phyloP scores from a whole-genome alignment of 2,113 vertebrate species.

The Corydoras sp. region DNA sequence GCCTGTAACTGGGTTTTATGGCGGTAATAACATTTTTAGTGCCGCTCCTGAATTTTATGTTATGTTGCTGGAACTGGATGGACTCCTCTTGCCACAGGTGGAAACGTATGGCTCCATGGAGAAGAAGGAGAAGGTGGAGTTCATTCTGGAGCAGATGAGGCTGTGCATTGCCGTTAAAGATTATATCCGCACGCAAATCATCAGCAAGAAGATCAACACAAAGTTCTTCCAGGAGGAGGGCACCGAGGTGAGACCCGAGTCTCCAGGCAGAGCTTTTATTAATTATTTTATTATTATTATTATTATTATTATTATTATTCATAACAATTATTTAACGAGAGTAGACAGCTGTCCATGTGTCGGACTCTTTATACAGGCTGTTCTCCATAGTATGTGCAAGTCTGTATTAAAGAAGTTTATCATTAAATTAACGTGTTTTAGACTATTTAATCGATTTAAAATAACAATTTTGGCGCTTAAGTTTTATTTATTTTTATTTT shows the following conservation, averaged over 20 bases:
- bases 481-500: no score
- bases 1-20: no score
- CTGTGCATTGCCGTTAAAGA: conserved; percentile 96
- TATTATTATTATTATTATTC: not conserved
- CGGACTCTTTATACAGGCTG: no score
- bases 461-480: no score
- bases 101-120: conserved; percentile 99
- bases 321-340: no score
- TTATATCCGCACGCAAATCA: conserved; percentile 97
- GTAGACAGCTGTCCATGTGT: no score
- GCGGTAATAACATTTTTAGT: not conserved
- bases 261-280: not conserved
- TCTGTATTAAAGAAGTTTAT: no score
- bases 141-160: conserved; percentile 98
- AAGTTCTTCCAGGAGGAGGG: conserved; percentile 97
- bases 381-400: no score
- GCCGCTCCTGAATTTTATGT: not conserved
- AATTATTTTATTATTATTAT: not conserved
- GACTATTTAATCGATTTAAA: no score
- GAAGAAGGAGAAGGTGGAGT: conserved; percentile 96
- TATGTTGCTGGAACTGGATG: not conserved
- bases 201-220: conserved; percentile 99
- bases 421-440: no score
- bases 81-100: conserved; percentile 67
- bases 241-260: conserved; percentile 68